Percentiles rank a stretch among this genome's conserved stretches.
Evolutionary conservation across 2,113 vertebrate genomes (phyloP).

Genomic region (Garra rufa): DNA sequence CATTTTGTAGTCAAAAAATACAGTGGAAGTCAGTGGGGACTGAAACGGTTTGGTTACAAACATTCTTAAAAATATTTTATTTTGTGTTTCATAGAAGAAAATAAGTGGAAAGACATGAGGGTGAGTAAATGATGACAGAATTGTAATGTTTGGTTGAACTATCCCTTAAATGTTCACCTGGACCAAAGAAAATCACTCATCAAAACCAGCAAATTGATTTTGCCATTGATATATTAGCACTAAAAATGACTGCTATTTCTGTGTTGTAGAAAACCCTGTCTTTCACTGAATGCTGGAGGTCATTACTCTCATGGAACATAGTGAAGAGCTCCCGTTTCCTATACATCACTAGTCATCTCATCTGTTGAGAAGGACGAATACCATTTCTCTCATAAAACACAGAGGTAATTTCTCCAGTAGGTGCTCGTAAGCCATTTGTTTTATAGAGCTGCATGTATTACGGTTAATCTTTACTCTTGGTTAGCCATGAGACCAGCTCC

Average conservation of each 20-base stretch:
- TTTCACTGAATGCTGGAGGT: slow-evolving; percentile 2
- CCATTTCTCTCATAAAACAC: slow-evolving; percentile 23
- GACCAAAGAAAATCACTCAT: neutral
- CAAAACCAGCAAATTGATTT: neutral
- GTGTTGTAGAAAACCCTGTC: neutral
- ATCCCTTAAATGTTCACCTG: no score
- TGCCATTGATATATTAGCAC: slow-evolving; percentile 8
- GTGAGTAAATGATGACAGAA: neutral
- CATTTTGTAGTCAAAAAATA: neutral
- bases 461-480: slow-evolving; percentile 26
- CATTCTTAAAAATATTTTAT: neutral
- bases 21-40: neutral
- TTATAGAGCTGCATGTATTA: slow-evolving; percentile 20
- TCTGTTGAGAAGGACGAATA: neutral
- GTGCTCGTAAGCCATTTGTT: slow-evolving; percentile 21
- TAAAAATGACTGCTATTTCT: neutral
- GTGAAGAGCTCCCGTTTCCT: neutral
- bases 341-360: slow-evolving; percentile 18
- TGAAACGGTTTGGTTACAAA: neutral
- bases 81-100: neutral
- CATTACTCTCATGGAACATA: neutral
- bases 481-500: slow-evolving; percentile 15
- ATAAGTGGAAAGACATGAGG: neutral
- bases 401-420: slow-evolving; percentile 6
- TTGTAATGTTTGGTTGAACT: neutral